phyloP scores from a whole-genome alignment of 2,113 vertebrate species.

The Mesocricetus auratus region DNA sequence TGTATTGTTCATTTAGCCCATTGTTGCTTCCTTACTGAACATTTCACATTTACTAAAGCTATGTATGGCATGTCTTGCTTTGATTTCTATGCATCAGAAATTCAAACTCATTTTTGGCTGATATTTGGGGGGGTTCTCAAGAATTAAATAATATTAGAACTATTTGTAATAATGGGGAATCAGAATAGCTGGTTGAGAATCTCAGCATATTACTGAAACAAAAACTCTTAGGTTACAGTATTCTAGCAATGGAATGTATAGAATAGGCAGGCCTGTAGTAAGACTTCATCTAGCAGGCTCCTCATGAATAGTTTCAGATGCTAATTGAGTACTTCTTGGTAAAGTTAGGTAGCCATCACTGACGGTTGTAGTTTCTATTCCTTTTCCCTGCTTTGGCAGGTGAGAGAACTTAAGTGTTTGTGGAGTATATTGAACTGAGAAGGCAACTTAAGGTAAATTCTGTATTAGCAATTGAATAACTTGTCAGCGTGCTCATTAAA shows the following conservation, averaged over 20 bases:
- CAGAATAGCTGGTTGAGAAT: conserved; percentile 34
- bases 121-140: too few species aligned
- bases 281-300: conserved; percentile 3
- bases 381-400: conserved; percentile 24
- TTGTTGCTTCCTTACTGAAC: background rate
- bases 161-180: conserved; percentile 24
- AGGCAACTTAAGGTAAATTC: conserved; percentile 31
- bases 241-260: background rate
- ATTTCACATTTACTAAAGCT: conserved; percentile 40
- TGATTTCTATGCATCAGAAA: conserved; percentile 36
- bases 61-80: background rate
- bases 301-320: conserved; percentile 37
- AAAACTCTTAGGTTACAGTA: conserved; percentile 28
- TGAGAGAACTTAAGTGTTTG: background rate
- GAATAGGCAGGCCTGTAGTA: background rate
- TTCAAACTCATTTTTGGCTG: background rate
- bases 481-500: conserved; percentile 26
- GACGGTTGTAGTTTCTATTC: conserved; percentile 4
- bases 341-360: conserved; percentile 34
- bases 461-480: conserved; percentile 30
- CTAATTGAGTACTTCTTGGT: conserved; percentile 12
- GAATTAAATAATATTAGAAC: conserved; percentile 41
- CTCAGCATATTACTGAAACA: background rate
- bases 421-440: conserved; percentile 27
- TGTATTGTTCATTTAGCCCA: background rate